These are phyloP conservation scores for Lepus oiostolus DNA, from an alignment of 2,797 vertebrate genomes.

Conservation along the genomic window DNA sequence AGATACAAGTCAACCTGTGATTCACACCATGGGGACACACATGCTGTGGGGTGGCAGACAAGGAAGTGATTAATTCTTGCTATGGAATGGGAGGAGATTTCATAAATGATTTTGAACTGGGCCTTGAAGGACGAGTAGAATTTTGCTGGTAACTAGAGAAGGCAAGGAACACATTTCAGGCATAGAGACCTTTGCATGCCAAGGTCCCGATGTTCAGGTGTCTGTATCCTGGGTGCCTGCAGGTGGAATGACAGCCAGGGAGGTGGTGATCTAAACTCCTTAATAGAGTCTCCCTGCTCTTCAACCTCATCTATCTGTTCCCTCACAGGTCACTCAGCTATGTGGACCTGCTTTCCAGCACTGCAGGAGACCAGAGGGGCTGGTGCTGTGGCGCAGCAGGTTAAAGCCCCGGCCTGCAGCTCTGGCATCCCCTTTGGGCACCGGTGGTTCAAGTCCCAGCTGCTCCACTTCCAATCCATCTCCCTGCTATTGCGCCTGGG, in stretches of 20 bases:
- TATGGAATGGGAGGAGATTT: constrained; percentile 56
- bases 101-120: constrained; percentile 23
- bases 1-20: constrained; percentile 51
- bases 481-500: no score
- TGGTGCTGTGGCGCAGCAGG: no score
- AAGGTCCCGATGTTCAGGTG: constrained; percentile 14
- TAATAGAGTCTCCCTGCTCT: neutral
- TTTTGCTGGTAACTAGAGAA: constrained; percentile 41
- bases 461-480: no score
- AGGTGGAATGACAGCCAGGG: neutral
- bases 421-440: no score
- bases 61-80: constrained; percentile 53
- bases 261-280: neutral
- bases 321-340: neutral
- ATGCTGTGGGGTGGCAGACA: constrained; percentile 15
- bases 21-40: constrained; percentile 7
- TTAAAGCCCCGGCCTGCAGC: no score
- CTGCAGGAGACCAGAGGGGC: neutral
- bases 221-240: neutral
- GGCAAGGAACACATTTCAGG: constrained; percentile 37
- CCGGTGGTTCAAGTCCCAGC: no score
- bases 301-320: neutral
- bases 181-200: neutral
- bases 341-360: neutral
- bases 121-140: constrained; percentile 49